Evolutionary conservation across 2,797 vertebrate species (phyloP).

Genomic region (Selene dorsalis): DNA sequence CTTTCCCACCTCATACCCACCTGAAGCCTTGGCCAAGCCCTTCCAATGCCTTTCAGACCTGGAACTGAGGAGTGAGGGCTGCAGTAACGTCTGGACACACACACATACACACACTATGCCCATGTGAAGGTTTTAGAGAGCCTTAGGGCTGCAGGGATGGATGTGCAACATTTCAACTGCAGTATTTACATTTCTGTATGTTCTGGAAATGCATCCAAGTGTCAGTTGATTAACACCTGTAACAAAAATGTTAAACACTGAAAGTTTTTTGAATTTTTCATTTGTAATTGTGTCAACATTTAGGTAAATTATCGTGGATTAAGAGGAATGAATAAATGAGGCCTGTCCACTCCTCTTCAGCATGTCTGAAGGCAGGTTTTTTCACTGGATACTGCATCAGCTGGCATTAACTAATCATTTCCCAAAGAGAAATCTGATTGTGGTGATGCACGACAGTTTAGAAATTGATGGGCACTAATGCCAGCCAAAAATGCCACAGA

Average conservation of each 20-base stretch:
- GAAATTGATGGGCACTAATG: neutral
- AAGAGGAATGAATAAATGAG: conserved; percentile 8
- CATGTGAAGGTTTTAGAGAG: conserved; percentile 26
- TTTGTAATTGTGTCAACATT: conserved; percentile 15
- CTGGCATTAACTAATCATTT: neutral
- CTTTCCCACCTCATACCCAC: conserved; percentile 35
- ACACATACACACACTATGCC: conserved; percentile 3
- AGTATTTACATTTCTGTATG: conserved; percentile 7
- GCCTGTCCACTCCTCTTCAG: neutral
- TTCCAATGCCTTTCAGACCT: conserved; percentile 55
- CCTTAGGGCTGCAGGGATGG: neutral
- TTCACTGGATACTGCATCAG: neutral
- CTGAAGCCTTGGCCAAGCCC: conserved; percentile 67
- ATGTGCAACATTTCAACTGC: neutral
- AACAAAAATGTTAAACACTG: neutral
- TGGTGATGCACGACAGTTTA: neutral
- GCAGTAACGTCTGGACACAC: conserved; percentile 66
- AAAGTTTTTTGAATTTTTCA: conserved; percentile 5
- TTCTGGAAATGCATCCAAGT: conserved; percentile 14
- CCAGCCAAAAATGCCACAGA: neutral
- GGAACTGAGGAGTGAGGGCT: conserved; percentile 64
- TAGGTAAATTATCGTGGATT: neutral
- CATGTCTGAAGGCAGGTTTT: neutral
- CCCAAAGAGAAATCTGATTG: neutral
- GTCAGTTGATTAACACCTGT: neutral